These are phyloP conservation scores for Nebria salina DNA, from an alignment of 2,888 invertebrate species.

Conservation along the genomic window DNA sequence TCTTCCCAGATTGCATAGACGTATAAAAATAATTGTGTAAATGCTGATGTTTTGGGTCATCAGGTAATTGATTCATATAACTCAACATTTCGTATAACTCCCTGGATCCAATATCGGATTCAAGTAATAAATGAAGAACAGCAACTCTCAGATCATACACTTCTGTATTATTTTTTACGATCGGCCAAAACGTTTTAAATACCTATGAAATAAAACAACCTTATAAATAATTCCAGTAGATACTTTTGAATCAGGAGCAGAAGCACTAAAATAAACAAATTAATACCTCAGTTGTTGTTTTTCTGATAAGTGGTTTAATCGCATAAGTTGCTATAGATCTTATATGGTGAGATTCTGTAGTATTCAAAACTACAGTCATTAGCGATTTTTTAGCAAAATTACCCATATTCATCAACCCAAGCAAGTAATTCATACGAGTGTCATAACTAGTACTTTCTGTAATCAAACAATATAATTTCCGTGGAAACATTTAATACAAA, in stretches of 20 bases:
- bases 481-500: neutral
- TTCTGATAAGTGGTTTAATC: conserved; percentile 18
- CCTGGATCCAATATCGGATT: conserved; percentile 23
- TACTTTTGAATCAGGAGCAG: no score
- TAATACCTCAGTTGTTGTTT: conserved; percentile 23
- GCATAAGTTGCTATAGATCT: conserved; percentile 31
- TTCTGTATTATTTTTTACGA: conserved; percentile 29
- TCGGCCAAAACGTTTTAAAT: conserved; percentile 28
- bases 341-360: conserved; percentile 23
- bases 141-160: conserved; percentile 28
- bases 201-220: neutral
- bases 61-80: conserved; percentile 34
- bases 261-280: neutral
- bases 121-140: conserved; percentile 29
- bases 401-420: conserved; percentile 38
- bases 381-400: conserved; percentile 16
- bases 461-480: neutral
- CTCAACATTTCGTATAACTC: conserved; percentile 28
- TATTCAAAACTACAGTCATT: conserved; percentile 26
- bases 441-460: conserved; percentile 28
- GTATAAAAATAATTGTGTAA: conserved; percentile 39
- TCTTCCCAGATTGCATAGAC: conserved; percentile 28
- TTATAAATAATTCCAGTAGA: neutral
- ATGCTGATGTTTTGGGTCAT: conserved; percentile 29
- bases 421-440: conserved; percentile 33